Percentiles rank a stretch among this genome's conserved stretches.
phyloP scores from a whole-genome alignment of 1,140 invertebrate species.

The Zaprionus capensis region DNA sequence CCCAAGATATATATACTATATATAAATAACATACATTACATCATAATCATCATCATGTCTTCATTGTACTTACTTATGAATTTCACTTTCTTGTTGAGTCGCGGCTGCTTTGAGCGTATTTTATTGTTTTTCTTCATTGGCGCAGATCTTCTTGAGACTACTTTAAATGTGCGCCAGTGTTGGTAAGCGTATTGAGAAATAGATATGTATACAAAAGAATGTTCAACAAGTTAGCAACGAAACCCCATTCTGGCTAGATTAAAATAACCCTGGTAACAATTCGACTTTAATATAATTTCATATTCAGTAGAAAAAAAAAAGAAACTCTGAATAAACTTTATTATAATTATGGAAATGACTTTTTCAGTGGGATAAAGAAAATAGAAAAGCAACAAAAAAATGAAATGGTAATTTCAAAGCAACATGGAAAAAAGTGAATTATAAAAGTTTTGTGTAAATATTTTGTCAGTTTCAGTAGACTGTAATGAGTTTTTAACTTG shows the following conservation, averaged over 20 bases:
- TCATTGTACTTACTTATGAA: slow-evolving; percentile 92
- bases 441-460: slow-evolving; percentile 14
- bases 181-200: slow-evolving; percentile 43
- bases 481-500: slow-evolving; percentile 4
- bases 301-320: background rate
- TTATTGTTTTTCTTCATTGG: slow-evolving; percentile 92
- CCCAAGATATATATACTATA: background rate
- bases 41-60: background rate
- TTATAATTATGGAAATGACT: slow-evolving; percentile 4
- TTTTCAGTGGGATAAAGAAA: slow-evolving; percentile 4
- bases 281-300: slow-evolving; percentile 9
- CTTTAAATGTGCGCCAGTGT: slow-evolving; percentile 37
- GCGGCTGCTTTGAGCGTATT: slow-evolving; percentile 87
- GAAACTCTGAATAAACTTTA: background rate
- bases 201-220: slow-evolving; percentile 9
- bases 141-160: slow-evolving; percentile 87
- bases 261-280: slow-evolving; percentile 33
- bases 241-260: background rate
- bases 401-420: slow-evolving; percentile 1
- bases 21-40: background rate
- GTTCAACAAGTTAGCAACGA: slow-evolving; percentile 31
- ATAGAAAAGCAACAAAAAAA: background rate
- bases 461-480: background rate
- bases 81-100: slow-evolving; percentile 94
- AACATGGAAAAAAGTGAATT: background rate